A percentile compares a stretch with the other conserved stretches of the same genome.
Evolutionary conservation across 1,140 invertebrate species (phyloP).

Genomic region (Heliconius melpomene): DNA sequence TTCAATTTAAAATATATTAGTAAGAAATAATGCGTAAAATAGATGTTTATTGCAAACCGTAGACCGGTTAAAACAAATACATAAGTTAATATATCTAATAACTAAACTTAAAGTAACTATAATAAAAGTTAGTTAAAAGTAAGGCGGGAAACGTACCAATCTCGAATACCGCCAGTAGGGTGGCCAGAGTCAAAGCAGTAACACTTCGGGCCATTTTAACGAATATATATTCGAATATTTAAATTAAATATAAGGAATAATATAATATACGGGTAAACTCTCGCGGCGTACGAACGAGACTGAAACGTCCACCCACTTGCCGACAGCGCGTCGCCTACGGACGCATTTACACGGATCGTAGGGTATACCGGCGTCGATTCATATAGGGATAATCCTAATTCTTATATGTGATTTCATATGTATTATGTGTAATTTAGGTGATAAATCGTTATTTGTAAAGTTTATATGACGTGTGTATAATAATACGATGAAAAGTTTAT

Average conservation of each 20-base stretch:
- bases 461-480: too few relatives aligned
- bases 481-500: too few relatives aligned
- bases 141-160: conserved; percentile 53
- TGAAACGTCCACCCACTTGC: conserved; percentile 53
- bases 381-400: conserved; percentile 18
- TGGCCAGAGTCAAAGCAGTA: conserved; percentile 53
- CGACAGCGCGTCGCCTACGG: conserved; percentile 63
- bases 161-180: conserved; percentile 63
- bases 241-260: background rate
- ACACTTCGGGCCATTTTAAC: conserved; percentile 59
- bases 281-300: conserved; percentile 51
- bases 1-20: too few relatives aligned
- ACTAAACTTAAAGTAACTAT: conserved; percentile 1
- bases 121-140: background rate
- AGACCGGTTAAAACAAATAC: background rate
- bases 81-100: background rate
- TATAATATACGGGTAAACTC: conserved; percentile 49
- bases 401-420: background rate
- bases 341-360: conserved; percentile 62
- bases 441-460: background rate
- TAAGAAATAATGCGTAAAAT: too few relatives aligned
- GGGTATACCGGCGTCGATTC: conserved; percentile 38
- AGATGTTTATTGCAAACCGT: background rate
- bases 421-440: background rate
- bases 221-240: conserved; percentile 16